Evolutionary conservation across 2,888 invertebrate genomes (phyloP), one percentile per base, ranked within the genome.

Genomic region (Ariolimax columbianus): DNA sequence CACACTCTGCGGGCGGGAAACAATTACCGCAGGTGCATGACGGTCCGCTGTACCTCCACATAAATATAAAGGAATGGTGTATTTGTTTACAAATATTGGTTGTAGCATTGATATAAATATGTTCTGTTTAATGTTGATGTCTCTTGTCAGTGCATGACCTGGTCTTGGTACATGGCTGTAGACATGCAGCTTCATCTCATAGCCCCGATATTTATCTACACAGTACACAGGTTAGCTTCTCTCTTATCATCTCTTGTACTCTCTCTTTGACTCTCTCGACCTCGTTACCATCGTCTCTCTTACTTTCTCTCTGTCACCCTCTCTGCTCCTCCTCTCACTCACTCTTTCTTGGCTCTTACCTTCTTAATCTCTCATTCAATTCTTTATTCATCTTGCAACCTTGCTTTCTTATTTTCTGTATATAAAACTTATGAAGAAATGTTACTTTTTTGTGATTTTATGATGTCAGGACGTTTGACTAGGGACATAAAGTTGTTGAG

Each of bases 151-250:
- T 92, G 92, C 85, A 91, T 92, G 91, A 91, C 89, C 0, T 92
- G 92, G 91, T 88, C 92, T 2, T 92, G 92, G 92, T 92, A 91
- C 77, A 86, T 92, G 23, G 89, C 92, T 3, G 91, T 91, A 66
- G 92, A 92, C 73, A 92, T 92, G 92, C 92, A 92, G 88, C 91
- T 91, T 59, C 91, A 91, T 80, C 87, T 90, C 19, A 86, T 92
- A 9, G 90, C 91, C 0, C 90, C 91, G 0, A 82, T 92, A 55
- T 89, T 92, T 77, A 88, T 92, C 11, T 63, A 89, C 30, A 79
- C 87, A 19, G 85, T 91, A 77, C 89, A 90, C 70, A 87, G 86
- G 92, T 92, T 87, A 89, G 91, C 36, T 6, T 19, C 26, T 30
- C 23, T 43, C 19, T 66, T 26, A n/a, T n/a, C n/a, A n/a, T 51